Percentiles rank a stretch among this genome's conserved stretches.
Evolutionary conservation across 2,113 vertebrate genomes (phyloP).

Genomic region (Cyrtonyx montezumae): DNA sequence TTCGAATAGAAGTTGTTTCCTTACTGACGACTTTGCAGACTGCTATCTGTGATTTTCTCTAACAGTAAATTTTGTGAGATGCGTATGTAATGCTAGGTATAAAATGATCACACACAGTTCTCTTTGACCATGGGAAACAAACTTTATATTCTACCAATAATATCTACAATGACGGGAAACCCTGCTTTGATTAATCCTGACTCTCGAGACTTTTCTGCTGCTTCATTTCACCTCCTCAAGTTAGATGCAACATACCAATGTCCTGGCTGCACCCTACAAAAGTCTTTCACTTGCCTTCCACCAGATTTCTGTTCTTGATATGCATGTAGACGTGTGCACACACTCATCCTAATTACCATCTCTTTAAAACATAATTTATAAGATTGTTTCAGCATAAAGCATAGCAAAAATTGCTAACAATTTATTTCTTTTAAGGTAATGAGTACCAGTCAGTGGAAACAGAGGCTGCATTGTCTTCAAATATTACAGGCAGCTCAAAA

Average conservation of each 20-base stretch:
- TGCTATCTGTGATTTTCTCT: background rate
- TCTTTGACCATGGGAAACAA: background rate
- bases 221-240: background rate
- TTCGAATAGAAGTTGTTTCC: background rate
- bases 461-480: background rate
- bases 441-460: background rate
- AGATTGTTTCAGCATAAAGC: background rate
- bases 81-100: background rate
- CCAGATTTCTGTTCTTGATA: background rate
- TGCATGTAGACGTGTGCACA: background rate
- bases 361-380: background rate
- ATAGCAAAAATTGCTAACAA: background rate
- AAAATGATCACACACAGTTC: background rate
- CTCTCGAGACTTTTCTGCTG: background rate
- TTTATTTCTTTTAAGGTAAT: rapidly evolving
- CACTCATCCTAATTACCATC: background rate
- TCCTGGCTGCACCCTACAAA: background rate
- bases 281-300: background rate
- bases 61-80: background rate
- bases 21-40: background rate
- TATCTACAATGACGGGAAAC: background rate
- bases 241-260: background rate
- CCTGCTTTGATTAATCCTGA: background rate
- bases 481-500: background rate
- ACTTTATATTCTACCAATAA: background rate